These are phyloP conservation scores for Neuroscelio doddi DNA, from an alignment of 2,888 invertebrate species.

Conservation along the genomic window DNA sequence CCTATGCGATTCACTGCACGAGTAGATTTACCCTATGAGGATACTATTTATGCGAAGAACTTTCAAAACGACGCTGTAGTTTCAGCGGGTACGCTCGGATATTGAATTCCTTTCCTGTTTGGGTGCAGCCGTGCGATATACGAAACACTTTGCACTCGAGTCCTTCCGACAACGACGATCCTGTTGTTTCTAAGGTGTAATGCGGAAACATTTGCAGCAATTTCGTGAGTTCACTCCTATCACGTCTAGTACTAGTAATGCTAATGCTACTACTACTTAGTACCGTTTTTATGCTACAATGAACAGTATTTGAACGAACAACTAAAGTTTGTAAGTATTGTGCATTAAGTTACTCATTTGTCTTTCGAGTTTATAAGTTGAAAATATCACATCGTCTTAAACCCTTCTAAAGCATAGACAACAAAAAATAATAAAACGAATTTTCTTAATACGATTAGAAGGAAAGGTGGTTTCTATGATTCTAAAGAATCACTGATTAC, in stretches of 20 bases:
- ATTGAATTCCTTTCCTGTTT: constrained; percentile 56
- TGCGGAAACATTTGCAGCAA: constrained; percentile 11
- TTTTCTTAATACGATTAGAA: no score
- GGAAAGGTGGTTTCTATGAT: no score
- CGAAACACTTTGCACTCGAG: constrained; percentile 44
- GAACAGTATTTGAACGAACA: no score
- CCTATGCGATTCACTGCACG: background rate
- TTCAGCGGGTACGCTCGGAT: constrained; percentile 48
- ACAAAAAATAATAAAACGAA: no score
- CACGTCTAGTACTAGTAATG: constrained; percentile 3
- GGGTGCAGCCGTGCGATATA: constrained; percentile 42
- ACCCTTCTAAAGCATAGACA: no score
- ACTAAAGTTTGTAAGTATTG: no score
- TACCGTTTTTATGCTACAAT: background rate
- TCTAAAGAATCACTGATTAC: no score
- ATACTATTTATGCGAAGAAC: constrained; percentile 52
- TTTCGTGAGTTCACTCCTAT: background rate
- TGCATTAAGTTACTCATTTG: no score
- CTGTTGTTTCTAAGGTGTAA: constrained; percentile 14
- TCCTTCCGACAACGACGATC: constrained; percentile 26
- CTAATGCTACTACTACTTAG: background rate
- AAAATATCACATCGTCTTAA: no score
- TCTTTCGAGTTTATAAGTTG: no score
- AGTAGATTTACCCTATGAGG: constrained; percentile 16
- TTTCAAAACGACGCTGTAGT: constrained; percentile 47